Base-by-base conservation (phyloP, 1,140 invertebrate species). In the Odontomachus brunneus region DNA sequence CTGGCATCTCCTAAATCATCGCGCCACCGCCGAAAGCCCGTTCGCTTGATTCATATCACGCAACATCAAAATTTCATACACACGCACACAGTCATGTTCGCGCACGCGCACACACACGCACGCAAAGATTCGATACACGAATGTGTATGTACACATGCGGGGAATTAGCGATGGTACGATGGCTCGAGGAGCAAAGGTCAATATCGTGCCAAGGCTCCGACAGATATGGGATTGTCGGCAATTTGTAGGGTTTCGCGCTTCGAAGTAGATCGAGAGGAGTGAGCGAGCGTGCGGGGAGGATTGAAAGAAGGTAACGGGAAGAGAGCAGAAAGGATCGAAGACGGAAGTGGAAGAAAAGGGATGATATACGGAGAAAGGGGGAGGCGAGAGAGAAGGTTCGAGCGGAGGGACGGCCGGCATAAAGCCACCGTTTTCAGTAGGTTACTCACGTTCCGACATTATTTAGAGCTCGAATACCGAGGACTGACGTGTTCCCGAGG, bases 381-480 rank as follows among this genome's bases (percentile, higher is more conserved):
- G 26, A 29, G 7, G 14, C n/a, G 44, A 15, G 1, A 24, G 2
- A 2, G 33, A n/a, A n/a, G 53, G 11, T 33, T 33, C 12, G 63
- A 19, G 29, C 19, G 63, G 49, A 72, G 38, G 38, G 53, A 74
- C 59, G 63, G 49, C 24, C 38, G 38, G 66, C 22, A 60, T 48
- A 82, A 71, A 83, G 48, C 74, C 29, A 86, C 22, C 83, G 81
- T 78, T 84, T 83, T 89, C 81, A 62, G 86, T 86, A 88, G 69
- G 86, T 88, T 80, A 72, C 88, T 90, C 89, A 89, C 89, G 89
- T 90, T 26, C 80, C 82, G 51, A 74, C 82, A 84, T 88, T 87
- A 89, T 90, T 90, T 88, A 87, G 84, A 84, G 72, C 86, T 84
- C 57, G 82, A 85, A 82, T 80, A 87, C 80, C 84, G 81, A 69